A percentile compares a stretch with the other conserved stretches of the same genome.
Evolutionary conservation across 2,888 invertebrate species (phyloP).

Genomic region (Sepiola atlantica): DNA sequence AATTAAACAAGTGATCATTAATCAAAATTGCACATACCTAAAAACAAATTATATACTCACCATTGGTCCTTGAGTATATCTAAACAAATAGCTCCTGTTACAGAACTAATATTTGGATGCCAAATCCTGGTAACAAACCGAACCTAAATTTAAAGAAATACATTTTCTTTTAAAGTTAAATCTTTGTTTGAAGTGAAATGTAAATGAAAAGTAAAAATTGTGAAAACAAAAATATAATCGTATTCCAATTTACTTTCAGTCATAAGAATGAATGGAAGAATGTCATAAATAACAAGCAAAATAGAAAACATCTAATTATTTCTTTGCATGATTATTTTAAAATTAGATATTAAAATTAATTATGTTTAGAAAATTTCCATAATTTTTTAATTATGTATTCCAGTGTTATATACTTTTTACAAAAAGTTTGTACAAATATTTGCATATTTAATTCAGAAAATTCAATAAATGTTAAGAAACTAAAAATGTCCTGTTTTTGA

Average conservation of each 20-base stretch:
- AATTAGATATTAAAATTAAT: no score
- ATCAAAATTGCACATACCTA: not conserved
- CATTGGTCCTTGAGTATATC: conserved; percentile 91
- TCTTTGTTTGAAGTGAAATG: no score
- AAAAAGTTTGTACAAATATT: not conserved
- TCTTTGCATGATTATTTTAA: no score
- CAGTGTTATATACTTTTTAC: not conserved
- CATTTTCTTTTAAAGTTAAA: no score
- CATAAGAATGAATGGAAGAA: no score
- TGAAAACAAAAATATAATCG: no score
- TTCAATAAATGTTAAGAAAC: not conserved
- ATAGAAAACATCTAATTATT: no score
- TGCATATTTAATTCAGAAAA: not conserved
- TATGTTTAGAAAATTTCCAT: not conserved
- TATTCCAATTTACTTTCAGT: no score
- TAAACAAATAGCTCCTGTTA: conserved; percentile 95
- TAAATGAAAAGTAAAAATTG: no score
- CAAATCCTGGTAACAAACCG: conserved; percentile 98
- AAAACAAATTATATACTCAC: conserved; percentile 63
- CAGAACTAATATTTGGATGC: conserved; percentile 99
- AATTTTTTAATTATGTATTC: not conserved
- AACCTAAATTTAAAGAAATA: conserved; percentile 80
- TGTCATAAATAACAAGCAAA: no score
- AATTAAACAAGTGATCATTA: not conserved
- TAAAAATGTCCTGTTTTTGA: not conserved